Base-by-base conservation (phyloP, 1,140 invertebrate genomes). In the Caenorhabditis elegans region DNA sequence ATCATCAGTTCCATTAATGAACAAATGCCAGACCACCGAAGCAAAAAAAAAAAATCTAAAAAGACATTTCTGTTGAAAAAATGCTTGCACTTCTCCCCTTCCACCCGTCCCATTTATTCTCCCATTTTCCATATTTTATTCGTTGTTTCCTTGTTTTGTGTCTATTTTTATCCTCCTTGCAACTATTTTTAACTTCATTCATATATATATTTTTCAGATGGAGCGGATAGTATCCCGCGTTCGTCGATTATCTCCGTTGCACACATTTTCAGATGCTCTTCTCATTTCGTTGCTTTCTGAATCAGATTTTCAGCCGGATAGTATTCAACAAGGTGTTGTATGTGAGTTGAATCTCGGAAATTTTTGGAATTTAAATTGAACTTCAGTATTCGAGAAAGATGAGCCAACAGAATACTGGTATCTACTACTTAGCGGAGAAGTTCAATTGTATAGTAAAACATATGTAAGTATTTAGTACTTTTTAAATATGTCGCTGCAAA, bases 361-460 rank as follows among this genome's bases (percentile, higher is more conserved):
- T 13, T 10, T 8, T 13, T n/a, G 6, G n/a, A 28, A n/a, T 31
- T 8, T 75, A 43, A 75, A 10, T 10, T 10, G 10, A 31, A 34
- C 26, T 87, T 83, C 85, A 88, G 87, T 88, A 48, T 88, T 88
- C 83, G 70, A 87, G 46, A 85, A 81, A 60, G 85, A 82, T 24
- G 87, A 88, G 22, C 48, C 28, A 4, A 78, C 88, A 10, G 34
- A 83, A 26, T 82, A 79, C 46, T 88, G 87, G 87, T 88, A 88
- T 82, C 80, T 88, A 19, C 84, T 88, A 2, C 53, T 88, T 10
- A 84, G 87, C 10, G 87, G 87, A 26, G 88, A 89, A 83, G 87
- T 88, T 4, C 83, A 88, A 60, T 83, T 78, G 31, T 88, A 36
- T 51, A 79, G 53, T 15, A 76, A 53, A 51, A 76, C 3, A 3